Base-by-base conservation (phyloP, 2,888 invertebrate species). In the Euspilapteryx auroguttella region DNA sequence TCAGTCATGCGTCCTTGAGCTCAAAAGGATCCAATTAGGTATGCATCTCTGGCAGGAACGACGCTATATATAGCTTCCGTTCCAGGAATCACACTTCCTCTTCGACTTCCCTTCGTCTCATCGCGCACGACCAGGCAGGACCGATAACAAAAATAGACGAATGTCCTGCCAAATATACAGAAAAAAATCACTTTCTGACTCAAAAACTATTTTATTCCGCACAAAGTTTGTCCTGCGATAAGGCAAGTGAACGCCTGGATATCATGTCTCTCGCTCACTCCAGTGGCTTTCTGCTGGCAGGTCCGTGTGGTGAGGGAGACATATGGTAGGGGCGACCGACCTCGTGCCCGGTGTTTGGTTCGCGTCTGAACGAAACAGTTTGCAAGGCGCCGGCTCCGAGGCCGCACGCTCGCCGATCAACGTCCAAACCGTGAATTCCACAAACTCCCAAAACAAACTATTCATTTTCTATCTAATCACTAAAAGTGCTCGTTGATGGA, bases 351-450 rank as follows among this genome's bases (percentile, higher is more conserved):
- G 52, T 62, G 63, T 61, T 54, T 59, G 57, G 61, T 55, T 62
- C 48, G 55, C 59, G 65, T 57, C 55, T 53, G 54, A 57, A 57
- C 55, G 49, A 55, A 66, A 58, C 71, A 73, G 73, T 75, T 71
- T 68, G 71, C 71, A 56, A 75, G 71, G 65, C 63, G 73, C 73
- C 73, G 73, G 73, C 71, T 54, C 35, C 54, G 68, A 51, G 71
- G 62, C 45, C 54, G 69, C 68, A 52, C 51, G 71, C 57, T 59
- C 48, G 38, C 51, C 45, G 63, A 62, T 55, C 48, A 56, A 59
- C 55, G 68, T 68, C 45, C 40, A 57, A 64, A 49, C 55, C 56
- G 61, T 58, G 53, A 55, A 55, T 51, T 57, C 54, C 54, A 49
- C 46, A n/a, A n/a, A n/a, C n/a, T n/a, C n/a, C n/a, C n/a, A n/a